These are phyloP conservation scores for Ceratoteleas bidentatus DNA, from an alignment of 1,140 invertebrate species.

Conservation along the genomic window DNA sequence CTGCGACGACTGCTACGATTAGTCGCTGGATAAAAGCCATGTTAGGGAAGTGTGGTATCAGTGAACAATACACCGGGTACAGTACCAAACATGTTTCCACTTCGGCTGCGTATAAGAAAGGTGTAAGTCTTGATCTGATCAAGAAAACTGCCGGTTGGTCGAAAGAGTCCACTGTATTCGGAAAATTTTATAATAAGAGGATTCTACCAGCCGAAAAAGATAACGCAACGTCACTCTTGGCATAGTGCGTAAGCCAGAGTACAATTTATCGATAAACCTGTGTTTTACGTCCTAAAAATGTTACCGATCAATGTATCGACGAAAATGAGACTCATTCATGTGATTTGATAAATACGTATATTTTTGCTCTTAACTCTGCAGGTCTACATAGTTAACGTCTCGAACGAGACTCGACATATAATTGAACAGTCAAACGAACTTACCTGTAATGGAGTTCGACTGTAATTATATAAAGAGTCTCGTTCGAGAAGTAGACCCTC, in stretches of 20 bases:
- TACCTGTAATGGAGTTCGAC: no score
- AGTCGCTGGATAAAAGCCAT: constrained; percentile 8
- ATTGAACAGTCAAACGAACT: no score
- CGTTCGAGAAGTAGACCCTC: neutral
- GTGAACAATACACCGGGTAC: neutral
- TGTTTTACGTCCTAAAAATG: no score
- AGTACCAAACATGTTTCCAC: constrained; percentile 1
- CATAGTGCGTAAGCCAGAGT: neutral
- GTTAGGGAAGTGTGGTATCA: constrained; percentile 5
- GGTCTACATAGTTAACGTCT: constrained; percentile 2
- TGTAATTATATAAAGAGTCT: no score
- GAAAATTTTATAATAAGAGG: neutral
- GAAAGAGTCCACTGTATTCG: neutral
- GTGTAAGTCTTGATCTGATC: neutral
- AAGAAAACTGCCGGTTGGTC: constrained; percentile 1
- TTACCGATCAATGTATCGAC: no score
- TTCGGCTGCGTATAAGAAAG: neutral
- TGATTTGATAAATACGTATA: neutral
- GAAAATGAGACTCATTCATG: no score
- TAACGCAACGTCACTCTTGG: neutral
- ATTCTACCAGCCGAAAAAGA: constrained; percentile 2
- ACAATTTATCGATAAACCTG: no score
- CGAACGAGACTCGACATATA: no score
- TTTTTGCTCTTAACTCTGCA: neutral
- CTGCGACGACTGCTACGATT: neutral